Evolutionary conservation across 2,113 vertebrate species (phyloP), one percentile per base, ranked within the genome.

Genomic region (Kryptolebias marmoratus): DNA sequence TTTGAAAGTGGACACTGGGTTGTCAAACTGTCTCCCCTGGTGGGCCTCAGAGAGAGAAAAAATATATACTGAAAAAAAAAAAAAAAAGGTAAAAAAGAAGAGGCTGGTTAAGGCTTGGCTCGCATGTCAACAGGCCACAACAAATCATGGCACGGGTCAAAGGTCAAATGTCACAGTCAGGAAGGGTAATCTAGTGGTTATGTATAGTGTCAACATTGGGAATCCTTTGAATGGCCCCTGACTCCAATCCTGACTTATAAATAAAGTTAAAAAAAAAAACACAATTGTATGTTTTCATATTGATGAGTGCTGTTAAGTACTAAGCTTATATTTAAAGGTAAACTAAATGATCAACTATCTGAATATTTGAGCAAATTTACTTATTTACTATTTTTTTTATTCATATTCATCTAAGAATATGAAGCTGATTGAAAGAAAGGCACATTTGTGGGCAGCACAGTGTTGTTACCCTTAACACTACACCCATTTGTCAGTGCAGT

Each of bases 1-100:
- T 93, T 90, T 92, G 90, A 92, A 93, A 91, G 69, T 60, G 71
- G 87, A 91, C 88, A 83, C 89, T 81, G 47, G 18, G 31, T 50
- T 67, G 65, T 83, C 36, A 16, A 71, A 52, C 61, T 2, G 54
- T 69, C 76, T 60, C 47, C 55, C 75, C 63, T 13, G 48, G 75
- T 64, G 71, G 77, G 66, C 77, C 62, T 68, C 70, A 48, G 45
- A 75, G 22, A 75, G 58, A 49, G 18, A 47, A 12, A 60, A 47
- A 84, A 77, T 65, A 74, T 64, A 73, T 78, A 22, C 22, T 22
- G 22, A 22, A 22, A 22, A 55, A 69, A 44, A 59, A 59, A 57
- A 78, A 74, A 75, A 68, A 65, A 73, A 48, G 49, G 39, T 5
- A 8, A 42, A 42, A 42, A 42, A 64, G 57, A 71, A 52, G 14